phyloP scores from a whole-genome alignment of 2,797 vertebrate genomes.

The Ambastaia sidthimunki region DNA sequence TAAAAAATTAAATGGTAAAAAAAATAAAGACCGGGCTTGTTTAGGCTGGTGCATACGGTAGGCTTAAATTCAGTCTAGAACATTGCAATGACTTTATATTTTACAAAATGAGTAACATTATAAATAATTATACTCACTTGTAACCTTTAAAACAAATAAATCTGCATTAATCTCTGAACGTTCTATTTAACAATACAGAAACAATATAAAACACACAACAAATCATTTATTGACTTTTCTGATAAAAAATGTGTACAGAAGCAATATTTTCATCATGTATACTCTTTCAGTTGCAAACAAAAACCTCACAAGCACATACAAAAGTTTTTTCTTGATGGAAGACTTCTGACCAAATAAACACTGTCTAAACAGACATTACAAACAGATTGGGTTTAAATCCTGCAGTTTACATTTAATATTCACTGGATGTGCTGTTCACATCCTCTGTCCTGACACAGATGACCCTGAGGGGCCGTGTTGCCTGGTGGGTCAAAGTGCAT shows the following conservation, averaged over 20 bases:
- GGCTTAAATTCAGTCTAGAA: constrained; percentile 1
- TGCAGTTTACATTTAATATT: constrained; percentile 23
- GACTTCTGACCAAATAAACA: constrained; percentile 15
- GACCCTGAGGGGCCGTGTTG: constrained; percentile 69
- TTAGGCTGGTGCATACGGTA: constrained; percentile 20
- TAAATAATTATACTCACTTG: background rate
- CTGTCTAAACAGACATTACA: background rate
- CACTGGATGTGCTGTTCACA: constrained; percentile 62
- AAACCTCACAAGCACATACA: too few relatives aligned
- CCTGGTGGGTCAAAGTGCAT: constrained; percentile 73
- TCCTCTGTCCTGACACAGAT: constrained; percentile 73
- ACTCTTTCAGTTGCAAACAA: constrained; percentile 12
- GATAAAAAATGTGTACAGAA: background rate
- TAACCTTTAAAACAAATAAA: background rate
- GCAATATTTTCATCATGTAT: background rate
- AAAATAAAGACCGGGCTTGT: constrained; percentile 13
- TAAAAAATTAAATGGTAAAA: constrained; percentile 4
- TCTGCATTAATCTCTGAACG: background rate
- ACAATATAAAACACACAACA: background rate
- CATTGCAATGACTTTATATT: constrained; percentile 18
- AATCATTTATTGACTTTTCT: background rate
- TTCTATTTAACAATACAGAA: background rate
- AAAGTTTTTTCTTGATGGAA: constrained; percentile 1
- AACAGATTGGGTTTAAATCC: background rate
- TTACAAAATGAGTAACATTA: background rate